Evolutionary conservation across 2,797 vertebrate species (phyloP).

Genomic region (Sylvilagus floridanus): DNA sequence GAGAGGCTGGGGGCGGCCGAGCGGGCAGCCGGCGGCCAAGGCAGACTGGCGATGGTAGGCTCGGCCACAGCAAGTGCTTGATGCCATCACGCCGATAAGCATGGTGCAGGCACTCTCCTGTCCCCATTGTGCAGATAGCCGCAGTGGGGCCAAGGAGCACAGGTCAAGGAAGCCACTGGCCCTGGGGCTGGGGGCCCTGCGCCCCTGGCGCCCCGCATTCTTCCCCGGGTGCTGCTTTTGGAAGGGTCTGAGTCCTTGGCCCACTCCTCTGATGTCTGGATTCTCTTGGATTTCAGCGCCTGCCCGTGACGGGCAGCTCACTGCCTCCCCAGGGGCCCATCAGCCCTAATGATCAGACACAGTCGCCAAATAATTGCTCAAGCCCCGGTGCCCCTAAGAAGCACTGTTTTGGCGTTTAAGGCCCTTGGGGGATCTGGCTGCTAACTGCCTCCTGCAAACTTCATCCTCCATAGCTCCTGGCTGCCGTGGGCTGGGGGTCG

Average conservation of each 20-base stretch:
- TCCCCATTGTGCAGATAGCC: not conserved
- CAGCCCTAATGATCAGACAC: not conserved
- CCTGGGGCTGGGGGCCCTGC: not conserved
- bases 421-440: not conserved
- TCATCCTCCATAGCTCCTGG: not conserved
- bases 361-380: not conserved
- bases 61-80: not conserved
- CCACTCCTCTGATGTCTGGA: not conserved
- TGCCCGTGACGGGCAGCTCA: not conserved
- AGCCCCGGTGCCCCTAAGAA: not conserved
- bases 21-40: not conserved
- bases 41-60: not conserved
- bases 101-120: rapidly evolving
- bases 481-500: rapidly evolving
- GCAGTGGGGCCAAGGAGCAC: not conserved
- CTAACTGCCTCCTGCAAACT: not conserved
- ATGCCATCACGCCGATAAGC: not conserved
- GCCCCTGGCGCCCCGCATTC: rapidly evolving
- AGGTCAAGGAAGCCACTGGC: not conserved
- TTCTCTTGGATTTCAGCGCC: not conserved
- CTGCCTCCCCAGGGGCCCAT: not conserved
- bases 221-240: rapidly evolving
- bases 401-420: not conserved
- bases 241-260: not conserved
- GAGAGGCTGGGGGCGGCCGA: not conserved